Base-by-base conservation (phyloP, 2,113 vertebrate species). In the Mesitornis unicolor region DNA sequence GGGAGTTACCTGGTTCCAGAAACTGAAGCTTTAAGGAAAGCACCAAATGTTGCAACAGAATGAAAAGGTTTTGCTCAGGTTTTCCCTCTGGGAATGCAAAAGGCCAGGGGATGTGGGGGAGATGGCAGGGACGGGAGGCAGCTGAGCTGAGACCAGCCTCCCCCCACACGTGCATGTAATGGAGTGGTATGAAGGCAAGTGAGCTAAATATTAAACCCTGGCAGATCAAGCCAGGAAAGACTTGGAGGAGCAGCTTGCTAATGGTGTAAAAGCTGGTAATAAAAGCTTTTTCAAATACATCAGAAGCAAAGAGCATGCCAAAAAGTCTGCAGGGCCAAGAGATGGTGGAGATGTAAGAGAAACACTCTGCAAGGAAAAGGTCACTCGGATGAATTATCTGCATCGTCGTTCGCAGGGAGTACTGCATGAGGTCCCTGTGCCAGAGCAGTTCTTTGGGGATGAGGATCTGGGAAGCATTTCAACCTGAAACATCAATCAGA, bases 231-330 rank as follows among this genome's bases (percentile, higher is more conserved):
- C 95, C 87, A 94, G 87, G 93, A 87, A 87, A 6, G 40, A 68
- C 92, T 95, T 96, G 87, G 90, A 96, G 87, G 47, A 96, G 95
- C 96, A 96, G 96, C 95, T 97, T 97, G 96, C 95, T 96, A 97
- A 96, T 96, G 90, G 93, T 96, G 93, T 94, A 94, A 94, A 94
- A 96, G 93, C 92, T 95, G 84, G 93, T 95, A 95, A 96, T 96
- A 96, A 96, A 96, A 97, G 95, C 93, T 93, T 94, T 97, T 95
- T 91, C 90, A 91, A 96, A 95, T 96, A 95, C 93, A 97, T 97
- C 93, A 95, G 92, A 96, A 91, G 87, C 61, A 97, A 97, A 95
- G 78, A 82, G 93, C 84, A 74, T 97, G 93, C 95, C 96, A 96
- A 84, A 91, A 89, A 91, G 73, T 96, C 95, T 97, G 77, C 78